phyloP scores from a whole-genome alignment of 2,797 vertebrate species.

The Syngnathus acus region DNA sequence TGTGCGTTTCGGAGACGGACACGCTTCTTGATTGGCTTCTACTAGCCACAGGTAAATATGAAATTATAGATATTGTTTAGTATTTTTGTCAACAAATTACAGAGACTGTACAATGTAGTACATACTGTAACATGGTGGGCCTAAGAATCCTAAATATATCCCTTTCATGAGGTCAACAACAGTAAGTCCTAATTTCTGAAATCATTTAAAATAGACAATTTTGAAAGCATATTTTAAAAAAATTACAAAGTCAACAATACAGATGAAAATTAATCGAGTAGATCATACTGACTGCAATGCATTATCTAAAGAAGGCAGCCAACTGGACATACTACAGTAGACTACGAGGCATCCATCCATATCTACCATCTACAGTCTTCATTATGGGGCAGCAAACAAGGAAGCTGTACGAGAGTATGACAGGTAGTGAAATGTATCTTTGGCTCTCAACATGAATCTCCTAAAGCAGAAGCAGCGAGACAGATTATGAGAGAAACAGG shows the following conservation, averaged over 20 bases:
- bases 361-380: background rate
- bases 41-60: too few species aligned
- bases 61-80: too few species aligned
- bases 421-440: constrained; percentile 1
- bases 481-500: constrained; percentile 12
- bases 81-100: too few species aligned
- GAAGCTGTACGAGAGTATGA: background rate
- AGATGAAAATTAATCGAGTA: background rate
- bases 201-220: too few species aligned
- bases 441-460: constrained; percentile 11
- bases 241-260: background rate
- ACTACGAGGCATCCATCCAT: background rate
- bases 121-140: too few species aligned
- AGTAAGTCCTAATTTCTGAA: background rate
- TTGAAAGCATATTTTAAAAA: background rate
- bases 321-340: background rate
- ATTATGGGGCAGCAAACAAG: background rate
- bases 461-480: background rate
- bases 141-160: background rate
- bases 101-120: too few species aligned
- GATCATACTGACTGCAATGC: background rate
- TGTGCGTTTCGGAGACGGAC: too few species aligned
- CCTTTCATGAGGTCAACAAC: background rate
- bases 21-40: too few species aligned
- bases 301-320: background rate